phyloP scores from a whole-genome alignment of 2,113 vertebrate species.

The Bombycilla garrulus region DNA sequence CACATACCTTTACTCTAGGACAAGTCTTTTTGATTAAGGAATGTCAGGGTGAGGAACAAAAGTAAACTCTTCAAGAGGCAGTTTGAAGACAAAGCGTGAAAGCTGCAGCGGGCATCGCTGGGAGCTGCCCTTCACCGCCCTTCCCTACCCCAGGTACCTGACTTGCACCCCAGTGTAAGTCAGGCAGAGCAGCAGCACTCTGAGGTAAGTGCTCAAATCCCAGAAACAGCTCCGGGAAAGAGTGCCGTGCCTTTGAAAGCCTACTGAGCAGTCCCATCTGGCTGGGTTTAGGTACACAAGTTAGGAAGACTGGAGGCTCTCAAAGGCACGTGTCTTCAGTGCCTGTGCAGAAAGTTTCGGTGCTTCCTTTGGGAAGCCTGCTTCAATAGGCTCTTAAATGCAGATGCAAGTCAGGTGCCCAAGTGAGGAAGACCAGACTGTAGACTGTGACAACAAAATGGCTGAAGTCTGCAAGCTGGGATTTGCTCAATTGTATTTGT shows the following conservation, averaged over 20 bases:
- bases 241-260: background rate
- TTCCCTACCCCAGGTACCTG: background rate
- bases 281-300: background rate
- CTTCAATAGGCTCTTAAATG: background rate
- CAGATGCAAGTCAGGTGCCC: background rate
- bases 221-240: background rate
- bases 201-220: background rate
- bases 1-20: background rate
- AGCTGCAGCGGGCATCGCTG: accelerated
- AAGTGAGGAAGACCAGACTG: background rate
- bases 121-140: background rate
- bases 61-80: background rate
- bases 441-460: constrained; percentile 4
- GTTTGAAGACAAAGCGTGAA: background rate
- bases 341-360: accelerated
- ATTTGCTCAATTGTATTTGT: background rate
- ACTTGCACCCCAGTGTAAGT: background rate
- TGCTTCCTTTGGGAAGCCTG: background rate
- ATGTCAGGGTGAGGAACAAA: background rate
- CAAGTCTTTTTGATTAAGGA: background rate
- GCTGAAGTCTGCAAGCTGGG: background rate
- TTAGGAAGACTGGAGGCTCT: background rate
- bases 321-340: background rate
- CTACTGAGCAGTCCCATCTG: background rate
- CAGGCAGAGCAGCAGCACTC: background rate